Conservation (phyloP, 2,113 vertebrate species). For the Poicephalus gulielmi region DNA sequence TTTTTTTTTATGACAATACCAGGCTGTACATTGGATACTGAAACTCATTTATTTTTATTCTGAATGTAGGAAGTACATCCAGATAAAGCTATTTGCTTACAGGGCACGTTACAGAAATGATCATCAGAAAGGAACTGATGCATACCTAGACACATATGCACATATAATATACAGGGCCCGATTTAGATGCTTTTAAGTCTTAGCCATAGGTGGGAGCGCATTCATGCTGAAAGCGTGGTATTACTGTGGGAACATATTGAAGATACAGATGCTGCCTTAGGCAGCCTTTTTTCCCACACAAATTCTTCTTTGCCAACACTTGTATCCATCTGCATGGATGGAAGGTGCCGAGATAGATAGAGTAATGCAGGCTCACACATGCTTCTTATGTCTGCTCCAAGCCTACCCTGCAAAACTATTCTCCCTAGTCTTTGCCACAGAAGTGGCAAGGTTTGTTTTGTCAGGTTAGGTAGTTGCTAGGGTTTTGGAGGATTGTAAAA, state of each 20-base stretch:
- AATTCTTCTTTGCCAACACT: constrained; percentile 38
- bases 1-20: background rate
- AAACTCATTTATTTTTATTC: background rate
- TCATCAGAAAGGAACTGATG: background rate
- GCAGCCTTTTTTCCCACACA: constrained; percentile 31
- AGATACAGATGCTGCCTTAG: constrained; percentile 53
- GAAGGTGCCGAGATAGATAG: background rate
- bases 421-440: background rate
- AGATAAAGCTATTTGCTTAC: background rate
- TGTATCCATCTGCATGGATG: constrained; percentile 12
- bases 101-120: background rate
- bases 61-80: background rate
- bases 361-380: constrained; percentile 25
- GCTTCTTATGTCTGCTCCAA: background rate
- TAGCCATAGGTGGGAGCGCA: constrained; percentile 11
- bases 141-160: background rate
- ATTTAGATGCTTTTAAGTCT: background rate
- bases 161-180: background rate
- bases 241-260: constrained; percentile 24
- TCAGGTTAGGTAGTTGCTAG: background rate
- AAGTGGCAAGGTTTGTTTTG: background rate
- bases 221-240: background rate
- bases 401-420: background rate
- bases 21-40: background rate
- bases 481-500: background rate